Conservation (phyloP, 2,888 invertebrate species). For the Heliconius ismenius region DNA sequence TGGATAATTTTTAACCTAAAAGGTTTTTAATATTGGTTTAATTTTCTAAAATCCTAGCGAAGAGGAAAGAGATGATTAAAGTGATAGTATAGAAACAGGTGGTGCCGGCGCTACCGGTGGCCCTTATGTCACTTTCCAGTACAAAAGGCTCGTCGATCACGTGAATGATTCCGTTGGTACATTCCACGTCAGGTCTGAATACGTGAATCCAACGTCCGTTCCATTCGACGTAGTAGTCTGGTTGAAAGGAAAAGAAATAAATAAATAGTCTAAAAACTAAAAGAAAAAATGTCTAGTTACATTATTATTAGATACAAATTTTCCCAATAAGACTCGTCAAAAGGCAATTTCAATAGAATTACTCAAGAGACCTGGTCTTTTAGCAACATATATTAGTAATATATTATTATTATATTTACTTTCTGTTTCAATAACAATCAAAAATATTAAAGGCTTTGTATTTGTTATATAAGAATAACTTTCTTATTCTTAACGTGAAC, state of each 20-base stretch:
- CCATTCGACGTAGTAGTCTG: constrained; percentile 93
- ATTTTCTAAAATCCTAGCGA: constrained; percentile 63
- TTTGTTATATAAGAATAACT: too few species aligned
- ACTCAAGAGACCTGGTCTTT: background rate
- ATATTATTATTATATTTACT: background rate
- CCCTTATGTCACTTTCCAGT: constrained; percentile 90
- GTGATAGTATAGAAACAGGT: constrained; percentile 53
- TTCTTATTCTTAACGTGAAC: too few species aligned
- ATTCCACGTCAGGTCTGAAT: constrained; percentile 95
- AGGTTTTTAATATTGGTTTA: constrained; percentile 47
- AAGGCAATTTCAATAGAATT: too few species aligned
- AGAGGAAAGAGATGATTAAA: constrained; percentile 57
- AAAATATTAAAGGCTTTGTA: background rate
- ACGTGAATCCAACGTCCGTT: constrained; percentile 91
- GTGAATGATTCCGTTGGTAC: constrained; percentile 97
- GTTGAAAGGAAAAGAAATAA: constrained; percentile 8
- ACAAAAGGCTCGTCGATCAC: constrained; percentile 94
- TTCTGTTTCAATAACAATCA: background rate
- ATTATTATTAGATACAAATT: background rate
- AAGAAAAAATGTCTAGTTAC: background rate
- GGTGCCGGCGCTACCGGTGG: constrained; percentile 78
- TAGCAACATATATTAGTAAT: background rate
- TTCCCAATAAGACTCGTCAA: too few species aligned
- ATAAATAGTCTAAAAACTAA: background rate
- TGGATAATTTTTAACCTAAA: constrained; percentile 3